A percentile compares a stretch with the other conserved stretches of the same genome.
phyloP scores from a whole-genome alignment of 2,888 invertebrate genomes.

The Corbicula japonica region DNA sequence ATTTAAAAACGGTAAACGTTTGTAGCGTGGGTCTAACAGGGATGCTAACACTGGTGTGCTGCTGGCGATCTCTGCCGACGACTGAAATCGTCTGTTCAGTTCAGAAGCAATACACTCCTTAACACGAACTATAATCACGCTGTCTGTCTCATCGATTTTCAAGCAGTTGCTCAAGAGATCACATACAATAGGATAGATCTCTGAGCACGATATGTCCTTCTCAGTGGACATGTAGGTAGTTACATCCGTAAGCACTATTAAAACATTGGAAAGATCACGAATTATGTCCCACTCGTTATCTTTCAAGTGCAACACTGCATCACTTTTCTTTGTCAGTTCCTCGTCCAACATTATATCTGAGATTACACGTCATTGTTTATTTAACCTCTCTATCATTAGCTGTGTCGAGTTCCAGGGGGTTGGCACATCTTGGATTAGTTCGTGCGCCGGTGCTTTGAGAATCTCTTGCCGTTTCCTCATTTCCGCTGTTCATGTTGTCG shows the following conservation, averaged over 20 bases:
- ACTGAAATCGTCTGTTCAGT: not conserved
- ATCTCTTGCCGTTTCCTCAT: not conserved
- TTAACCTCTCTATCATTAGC: not conserved
- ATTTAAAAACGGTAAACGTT: not conserved
- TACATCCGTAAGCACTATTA: not conserved
- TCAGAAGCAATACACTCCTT: too few species aligned
- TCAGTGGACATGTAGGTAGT: not conserved
- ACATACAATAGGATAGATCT: too few species aligned
- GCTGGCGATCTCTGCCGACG: not conserved
- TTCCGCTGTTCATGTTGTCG: not conserved
- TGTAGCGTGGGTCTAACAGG: not conserved
- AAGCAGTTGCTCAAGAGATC: not conserved
- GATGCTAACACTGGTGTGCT: not conserved
- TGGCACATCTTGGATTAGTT: not conserved
- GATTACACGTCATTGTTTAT: not conserved
- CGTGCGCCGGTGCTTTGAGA: not conserved
- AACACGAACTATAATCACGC: not conserved
- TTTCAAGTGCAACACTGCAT: not conserved
- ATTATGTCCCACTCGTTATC: too few species aligned
- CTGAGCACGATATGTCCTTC: not conserved
- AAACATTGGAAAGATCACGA: too few species aligned
- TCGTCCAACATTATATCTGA: not conserved
- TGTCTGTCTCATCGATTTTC: not conserved
- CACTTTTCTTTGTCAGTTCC: not conserved
- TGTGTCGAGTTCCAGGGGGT: conserved; percentile 1